Base-by-base conservation (phyloP, 2,888 invertebrate genomes). In the Drosophila incognita region DNA sequence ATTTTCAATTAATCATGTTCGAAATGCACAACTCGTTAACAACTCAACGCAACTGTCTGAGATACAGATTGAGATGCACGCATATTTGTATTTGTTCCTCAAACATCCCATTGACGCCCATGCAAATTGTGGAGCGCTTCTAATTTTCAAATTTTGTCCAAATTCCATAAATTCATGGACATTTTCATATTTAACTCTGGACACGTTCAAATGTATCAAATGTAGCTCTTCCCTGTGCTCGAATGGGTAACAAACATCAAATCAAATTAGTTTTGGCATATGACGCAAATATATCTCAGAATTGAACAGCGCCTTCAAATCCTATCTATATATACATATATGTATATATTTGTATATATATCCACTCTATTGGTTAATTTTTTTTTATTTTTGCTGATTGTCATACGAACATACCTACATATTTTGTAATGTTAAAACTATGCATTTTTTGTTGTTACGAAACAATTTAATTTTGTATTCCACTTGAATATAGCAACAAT, bases 101-200 rank as follows among this genome's bases (percentile, higher is more conserved):
- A 29, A 36, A 70, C 56, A 74, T 60, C 35, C 42, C 35, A 46
- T 29, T 29, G 29, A 64, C 56, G 56, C 61, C 29, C 57, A 68
- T 65, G 42, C 64, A 69, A 66, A 66, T 57, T 63, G 61, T 71
- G 67, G 49, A 68, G 38, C 66, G 40, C 36, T 38, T 60, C 63
- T 60, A 64, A 74, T 54, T 68, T 72, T 70, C 70, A 70, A 74
- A 77, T 64, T 62, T 67, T 52, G 35, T 64, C 53, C 0, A 63
- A 75, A 88, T 83, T 88, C 73, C 83, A 83, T 86, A 83, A 72
- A 74, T 86, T 88, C 57, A 54, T 54, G 42, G 48, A 71, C 67
- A 71, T 65, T 56, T 68, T 67, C 56, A 51, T 56, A 58, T 67
- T 54, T 42, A 31, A 35, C 21, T 18, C 46, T 52, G 61, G 65